Base-by-base conservation (phyloP, 2,888 invertebrate genomes). In the Fragum fragum region DNA sequence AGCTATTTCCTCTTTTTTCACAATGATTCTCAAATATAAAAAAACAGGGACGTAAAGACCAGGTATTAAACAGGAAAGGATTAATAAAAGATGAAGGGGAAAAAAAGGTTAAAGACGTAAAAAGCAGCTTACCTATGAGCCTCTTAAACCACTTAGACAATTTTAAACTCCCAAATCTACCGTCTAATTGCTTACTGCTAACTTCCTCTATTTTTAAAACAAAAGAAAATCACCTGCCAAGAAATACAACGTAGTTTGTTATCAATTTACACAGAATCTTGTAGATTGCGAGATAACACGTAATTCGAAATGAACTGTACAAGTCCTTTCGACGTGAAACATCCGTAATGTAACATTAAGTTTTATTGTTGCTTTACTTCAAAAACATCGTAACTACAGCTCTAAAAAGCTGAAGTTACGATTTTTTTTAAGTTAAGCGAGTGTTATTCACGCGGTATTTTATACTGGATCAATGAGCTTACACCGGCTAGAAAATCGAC, bases 231-330 rank as follows among this genome's bases (percentile, higher is more conserved):
- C 47, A 14, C 47, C 47, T 47, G 47, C 47, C 47, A 47, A 47
- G 47, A 14, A 18, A 47, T 18, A 14, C 47, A 47, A n/a, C n/a
- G 47, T 47, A 47, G 47, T 47, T 47, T 47, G 16, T 47, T 47
- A 47, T 47, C 47, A 47, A 47, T 9, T 47, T 47, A 47, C 47
- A 47, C 47, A 47, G n/a, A 47, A 47, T 47, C 47, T 47, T 47
- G 47, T 47, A 47, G 47, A 47, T 47, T 47, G 3, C 47, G 14
- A 47, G 47, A 47, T 47, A 47, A 47, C n/a, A 47, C 47, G 47
- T 47, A 47, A 47, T 47, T 18, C 14, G 47, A 47, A 47, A 47
- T 47, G 47, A 47, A 47, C 5, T n/a, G 47, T 18, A 47, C 47
- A 47, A 47, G 47, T 9, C 47, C 47, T n/a, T 47, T 47, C 47